Percentiles rank a stretch among this genome's conserved stretches.
These are phyloP conservation scores for Zaprionus kolodkinae DNA, from an alignment of 1,140 invertebrate genomes.

Conservation along the genomic window DNA sequence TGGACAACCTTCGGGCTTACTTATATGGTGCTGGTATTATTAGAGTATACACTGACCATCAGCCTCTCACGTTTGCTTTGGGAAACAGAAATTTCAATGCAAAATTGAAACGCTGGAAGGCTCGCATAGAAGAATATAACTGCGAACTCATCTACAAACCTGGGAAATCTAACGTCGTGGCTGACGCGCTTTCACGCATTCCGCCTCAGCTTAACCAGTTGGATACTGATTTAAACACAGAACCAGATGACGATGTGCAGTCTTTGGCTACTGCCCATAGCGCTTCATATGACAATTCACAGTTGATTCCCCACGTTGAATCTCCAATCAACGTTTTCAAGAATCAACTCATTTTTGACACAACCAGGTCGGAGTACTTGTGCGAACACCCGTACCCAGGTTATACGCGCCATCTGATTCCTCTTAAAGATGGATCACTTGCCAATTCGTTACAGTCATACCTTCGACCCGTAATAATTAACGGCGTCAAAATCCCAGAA, in stretches of 20 bases:
- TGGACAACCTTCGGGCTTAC: too few relatives aligned
- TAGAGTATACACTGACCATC: too few relatives aligned
- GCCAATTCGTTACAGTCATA: background rate
- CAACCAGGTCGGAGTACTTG: background rate
- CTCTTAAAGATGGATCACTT: background rate
- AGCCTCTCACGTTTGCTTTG: too few relatives aligned
- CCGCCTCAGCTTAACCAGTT: background rate
- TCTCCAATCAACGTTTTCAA: conserved; percentile 1
- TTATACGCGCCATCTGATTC: background rate
- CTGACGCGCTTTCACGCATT: conserved; percentile 13
- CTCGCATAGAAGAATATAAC: conserved; percentile 24
- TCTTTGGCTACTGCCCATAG: too few relatives aligned
- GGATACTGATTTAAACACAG: background rate
- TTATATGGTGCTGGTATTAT: too few relatives aligned
- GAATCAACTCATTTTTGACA: conserved; percentile 1
- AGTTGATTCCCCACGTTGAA: conserved; percentile 6
- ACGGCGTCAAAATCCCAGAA: background rate
- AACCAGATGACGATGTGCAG: background rate
- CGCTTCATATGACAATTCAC: background rate
- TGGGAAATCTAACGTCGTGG: conserved; percentile 18
- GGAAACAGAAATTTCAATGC: too few relatives aligned
- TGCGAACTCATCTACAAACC: conserved; percentile 23
- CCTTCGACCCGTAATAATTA: background rate
- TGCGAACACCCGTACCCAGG: background rate
- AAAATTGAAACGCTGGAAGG: background rate